Evolutionary conservation across 2,113 vertebrate genomes (phyloP), one percentile per base, ranked within the genome.

Genomic region (Bothrops jararaca): DNA sequence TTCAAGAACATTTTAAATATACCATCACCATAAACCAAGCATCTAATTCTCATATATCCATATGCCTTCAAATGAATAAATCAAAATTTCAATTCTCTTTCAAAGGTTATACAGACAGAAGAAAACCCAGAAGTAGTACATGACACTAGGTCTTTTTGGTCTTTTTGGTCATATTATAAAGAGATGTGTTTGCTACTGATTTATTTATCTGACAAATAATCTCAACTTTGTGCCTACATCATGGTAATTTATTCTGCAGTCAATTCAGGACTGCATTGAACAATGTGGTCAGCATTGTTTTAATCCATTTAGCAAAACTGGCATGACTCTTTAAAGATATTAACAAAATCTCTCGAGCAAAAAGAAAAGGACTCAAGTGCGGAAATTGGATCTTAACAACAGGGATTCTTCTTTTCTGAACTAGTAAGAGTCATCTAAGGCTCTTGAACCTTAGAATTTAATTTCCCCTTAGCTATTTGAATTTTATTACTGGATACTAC

Each of bases 171-270:
- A 96, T 89, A 45, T n/a, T 26, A 58, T 64, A 80, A 92, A 54
- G 88, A 95, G 57, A 34, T 87, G 58, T 34, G 93, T 87, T 48
- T 64, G 90, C 94, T 52, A 93, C 11, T 56, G 52, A 94, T 24
- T 39, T 85, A 58, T 20, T 89, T 92, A 89, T 92, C 86, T 94
- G 91, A 96, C 93, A 96, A 96, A 96, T 94, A 45, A 94, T 93
- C 92, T 95, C 91, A 53, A 93, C 91, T 93, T 91, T 92, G 87
- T 90, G 92, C 64, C 12, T 58, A 91, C 89, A 94, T 94, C 91
- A 91, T 95, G 57, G n/a, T 85, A 94, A 95, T 97, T 95, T 95
- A 94, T 93, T 93, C 90, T 91, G 92, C 86, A 88, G 92, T 95
- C 93, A 95, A 93, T n/a, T 90, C 93, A 42, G 86, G 92, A 90